Evolutionary conservation across 2,797 vertebrate species (phyloP).

Genomic region (Onychomys torridus): DNA sequence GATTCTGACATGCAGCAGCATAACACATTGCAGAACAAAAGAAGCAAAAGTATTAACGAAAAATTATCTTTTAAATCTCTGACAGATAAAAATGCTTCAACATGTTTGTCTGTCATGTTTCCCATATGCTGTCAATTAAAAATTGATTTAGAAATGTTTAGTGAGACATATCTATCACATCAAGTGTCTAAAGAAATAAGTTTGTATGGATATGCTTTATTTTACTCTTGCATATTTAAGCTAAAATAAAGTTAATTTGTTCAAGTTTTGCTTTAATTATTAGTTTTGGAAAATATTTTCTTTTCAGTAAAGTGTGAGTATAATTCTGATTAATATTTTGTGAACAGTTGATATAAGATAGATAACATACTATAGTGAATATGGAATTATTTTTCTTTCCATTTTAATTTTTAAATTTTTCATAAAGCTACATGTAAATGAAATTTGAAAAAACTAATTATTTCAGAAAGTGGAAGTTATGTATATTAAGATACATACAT

Average conservation of each 20-base stretch:
- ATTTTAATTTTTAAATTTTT: neutral
- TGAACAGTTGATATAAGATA: neutral
- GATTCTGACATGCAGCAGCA: conserved; percentile 81
- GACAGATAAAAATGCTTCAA: conserved; percentile 85
- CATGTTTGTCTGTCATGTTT: conserved; percentile 85
- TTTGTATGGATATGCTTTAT: conserved; percentile 74
- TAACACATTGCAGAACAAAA: conserved; percentile 82
- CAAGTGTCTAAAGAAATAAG: conserved; percentile 79
- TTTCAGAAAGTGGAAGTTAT: neutral
- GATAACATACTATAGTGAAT: neutral
- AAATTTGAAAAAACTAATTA: neutral
- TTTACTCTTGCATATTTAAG: conserved; percentile 77
- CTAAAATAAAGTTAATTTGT: conserved; percentile 57
- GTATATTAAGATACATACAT: neutral
- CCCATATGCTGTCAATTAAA: conserved; percentile 88
- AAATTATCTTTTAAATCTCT: conserved; percentile 84
- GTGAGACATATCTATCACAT: conserved; percentile 82
- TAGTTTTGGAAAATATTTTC: conserved; percentile 61
- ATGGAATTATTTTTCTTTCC: neutral
- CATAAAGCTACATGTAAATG: no score
- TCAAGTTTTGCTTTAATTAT: conserved; percentile 61
- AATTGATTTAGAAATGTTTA: conserved; percentile 88
- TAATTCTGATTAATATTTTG: conserved; percentile 3
- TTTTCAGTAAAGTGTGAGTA: neutral
- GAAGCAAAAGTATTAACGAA: conserved; percentile 80